These are phyloP conservation scores for Atethmia centrago DNA, from an alignment of 2,888 invertebrate species.

Conservation along the genomic window DNA sequence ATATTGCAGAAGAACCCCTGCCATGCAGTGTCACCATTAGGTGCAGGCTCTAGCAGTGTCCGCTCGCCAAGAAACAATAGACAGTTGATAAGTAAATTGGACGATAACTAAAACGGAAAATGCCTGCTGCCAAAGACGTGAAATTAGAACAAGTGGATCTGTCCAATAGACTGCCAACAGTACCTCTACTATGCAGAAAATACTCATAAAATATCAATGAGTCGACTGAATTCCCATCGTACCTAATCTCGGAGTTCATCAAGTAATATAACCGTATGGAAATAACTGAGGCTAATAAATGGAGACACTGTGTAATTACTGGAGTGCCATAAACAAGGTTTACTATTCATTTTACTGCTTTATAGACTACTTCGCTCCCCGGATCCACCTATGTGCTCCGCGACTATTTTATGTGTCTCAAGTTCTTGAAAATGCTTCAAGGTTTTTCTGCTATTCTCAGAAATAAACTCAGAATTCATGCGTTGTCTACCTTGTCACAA, in stretches of 20 bases:
- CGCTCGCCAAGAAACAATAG: slow-evolving; percentile 37
- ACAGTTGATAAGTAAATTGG: slow-evolving; percentile 47
- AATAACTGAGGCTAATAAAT: slow-evolving; percentile 33
- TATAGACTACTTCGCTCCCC: slow-evolving; percentile 14
- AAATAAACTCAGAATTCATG: slow-evolving; percentile 29
- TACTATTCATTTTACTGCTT: slow-evolving; percentile 37
- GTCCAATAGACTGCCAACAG: slow-evolving; percentile 20
- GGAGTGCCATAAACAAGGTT: slow-evolving; percentile 40
- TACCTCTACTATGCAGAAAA: slow-evolving; percentile 22
- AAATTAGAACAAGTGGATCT: slow-evolving; percentile 27
- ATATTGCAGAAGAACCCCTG: no score
- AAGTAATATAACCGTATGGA: slow-evolving; percentile 26
- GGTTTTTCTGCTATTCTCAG: slow-evolving; percentile 13
- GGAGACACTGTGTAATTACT: slow-evolving; percentile 44
- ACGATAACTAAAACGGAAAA: slow-evolving; percentile 33
- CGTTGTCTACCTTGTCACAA: slow-evolving; percentile 5
- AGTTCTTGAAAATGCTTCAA: slow-evolving; percentile 33
- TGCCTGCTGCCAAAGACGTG: slow-evolving; percentile 17
- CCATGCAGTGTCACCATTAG: no score
- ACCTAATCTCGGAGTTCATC: slow-evolving; percentile 30
- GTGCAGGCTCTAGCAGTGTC: neutral
- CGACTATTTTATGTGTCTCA: slow-evolving; percentile 27
- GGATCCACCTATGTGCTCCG: neutral
- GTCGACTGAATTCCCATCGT: slow-evolving; percentile 29
- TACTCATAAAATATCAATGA: slow-evolving; percentile 32